Conservation (phyloP, 2,113 vertebrate species). For the Cryptotis parvus region DNA sequence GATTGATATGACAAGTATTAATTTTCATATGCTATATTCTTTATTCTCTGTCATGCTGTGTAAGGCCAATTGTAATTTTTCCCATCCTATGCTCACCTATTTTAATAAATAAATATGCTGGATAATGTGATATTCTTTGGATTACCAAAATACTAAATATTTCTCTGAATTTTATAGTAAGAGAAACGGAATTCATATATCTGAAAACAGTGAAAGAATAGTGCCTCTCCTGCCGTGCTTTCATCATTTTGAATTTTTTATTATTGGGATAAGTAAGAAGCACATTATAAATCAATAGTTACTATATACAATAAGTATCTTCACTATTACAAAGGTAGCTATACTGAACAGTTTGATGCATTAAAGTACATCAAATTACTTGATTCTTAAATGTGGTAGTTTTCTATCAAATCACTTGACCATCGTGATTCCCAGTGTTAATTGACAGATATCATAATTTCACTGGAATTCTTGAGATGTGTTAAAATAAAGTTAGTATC, state of each 20-base stretch:
- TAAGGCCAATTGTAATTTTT: too few species aligned
- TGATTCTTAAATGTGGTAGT: background rate
- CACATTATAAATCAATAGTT: background rate
- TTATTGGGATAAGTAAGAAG: background rate
- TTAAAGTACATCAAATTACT: background rate
- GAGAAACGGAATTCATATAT: background rate
- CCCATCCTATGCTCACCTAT: too few species aligned
- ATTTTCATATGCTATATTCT: too few species aligned
- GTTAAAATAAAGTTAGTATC: background rate
- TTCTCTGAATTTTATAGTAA: background rate
- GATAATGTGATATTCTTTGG: background rate
- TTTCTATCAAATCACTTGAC: background rate
- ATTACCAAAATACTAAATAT: background rate
- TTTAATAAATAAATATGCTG: too few species aligned
- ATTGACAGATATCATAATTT: background rate
- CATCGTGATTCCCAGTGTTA: background rate
- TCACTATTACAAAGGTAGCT: background rate
- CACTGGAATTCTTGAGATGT: background rate
- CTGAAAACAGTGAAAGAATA: slow-evolving; percentile 1
- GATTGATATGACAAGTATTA: too few species aligned
- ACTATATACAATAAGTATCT: background rate
- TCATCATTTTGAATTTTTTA: background rate
- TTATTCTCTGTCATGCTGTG: too few species aligned
- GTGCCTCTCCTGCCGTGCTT: background rate
- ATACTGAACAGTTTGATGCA: background rate